A percentile compares a stretch with the other conserved stretches of the same genome.
phyloP scores from a whole-genome alignment of 2,113 vertebrate species.

The Phalacrocorax pelagicus region DNA sequence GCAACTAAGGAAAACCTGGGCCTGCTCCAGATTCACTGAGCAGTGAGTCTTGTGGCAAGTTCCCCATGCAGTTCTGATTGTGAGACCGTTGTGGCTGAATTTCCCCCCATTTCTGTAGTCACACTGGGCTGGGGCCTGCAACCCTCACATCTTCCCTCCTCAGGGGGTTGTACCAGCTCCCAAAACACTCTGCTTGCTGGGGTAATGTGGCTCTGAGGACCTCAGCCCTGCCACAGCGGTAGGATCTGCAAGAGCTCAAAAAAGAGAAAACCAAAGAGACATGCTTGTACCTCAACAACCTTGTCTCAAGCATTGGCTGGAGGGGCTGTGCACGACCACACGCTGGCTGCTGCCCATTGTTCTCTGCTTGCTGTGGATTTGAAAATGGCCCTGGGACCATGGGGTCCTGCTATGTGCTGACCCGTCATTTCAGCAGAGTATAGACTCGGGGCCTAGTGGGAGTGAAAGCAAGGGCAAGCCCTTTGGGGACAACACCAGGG shows the following conservation, averaged over 20 bases:
- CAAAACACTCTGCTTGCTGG: accelerated
- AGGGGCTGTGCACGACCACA: accelerated
- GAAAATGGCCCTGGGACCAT: not conserved
- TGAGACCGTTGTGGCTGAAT: accelerated
- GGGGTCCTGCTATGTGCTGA: accelerated
- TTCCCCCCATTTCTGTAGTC: not conserved
- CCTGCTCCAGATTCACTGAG: not conserved
- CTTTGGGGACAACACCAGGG: not conserved
- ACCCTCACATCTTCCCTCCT: accelerated
- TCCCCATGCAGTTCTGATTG: not conserved
- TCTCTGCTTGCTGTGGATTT: not conserved
- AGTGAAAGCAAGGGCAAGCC: not conserved
- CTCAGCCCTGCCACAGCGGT: not conserved
- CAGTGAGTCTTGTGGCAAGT: accelerated
- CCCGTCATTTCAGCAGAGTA: not conserved
- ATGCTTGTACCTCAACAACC: not conserved
- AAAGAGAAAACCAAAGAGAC: not conserved
- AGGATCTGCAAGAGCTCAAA: not conserved
- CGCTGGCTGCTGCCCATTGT: not conserved
- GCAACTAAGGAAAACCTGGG: not conserved
- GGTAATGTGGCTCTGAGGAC: accelerated
- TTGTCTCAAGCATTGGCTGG: not conserved
- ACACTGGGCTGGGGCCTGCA: accelerated
- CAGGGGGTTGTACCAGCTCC: accelerated
- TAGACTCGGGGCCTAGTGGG: too few species aligned